Conservation (phyloP, 2,888 invertebrate genomes). For the Marronus borbonicus region DNA sequence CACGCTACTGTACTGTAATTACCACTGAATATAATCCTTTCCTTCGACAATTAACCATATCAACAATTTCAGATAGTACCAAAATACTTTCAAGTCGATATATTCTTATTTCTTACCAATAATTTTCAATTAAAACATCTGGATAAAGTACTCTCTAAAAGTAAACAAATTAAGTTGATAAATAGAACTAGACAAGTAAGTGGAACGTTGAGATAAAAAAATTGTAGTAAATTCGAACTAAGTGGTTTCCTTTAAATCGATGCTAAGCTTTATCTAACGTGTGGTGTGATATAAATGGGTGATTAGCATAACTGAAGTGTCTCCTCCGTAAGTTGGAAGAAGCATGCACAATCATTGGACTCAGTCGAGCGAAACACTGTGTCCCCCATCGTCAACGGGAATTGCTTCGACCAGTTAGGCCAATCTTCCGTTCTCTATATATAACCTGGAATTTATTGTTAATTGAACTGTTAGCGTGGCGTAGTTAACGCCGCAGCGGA, state of each 20-base stretch:
- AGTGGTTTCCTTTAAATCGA: neutral
- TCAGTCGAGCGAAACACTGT: constrained; percentile 58
- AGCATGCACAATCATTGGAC: constrained; percentile 55
- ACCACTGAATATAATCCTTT: too few relatives aligned
- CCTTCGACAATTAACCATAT: too few relatives aligned
- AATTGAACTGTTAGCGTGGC: constrained; percentile 48
- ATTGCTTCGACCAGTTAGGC: constrained; percentile 43
- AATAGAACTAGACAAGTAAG: too few relatives aligned
- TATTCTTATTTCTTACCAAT: too few relatives aligned
- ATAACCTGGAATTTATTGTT: constrained; percentile 50
- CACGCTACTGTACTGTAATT: too few relatives aligned
- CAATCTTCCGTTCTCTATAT: constrained; percentile 37
- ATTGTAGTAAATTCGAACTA: too few relatives aligned
- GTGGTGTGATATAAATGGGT: constrained; percentile 46
- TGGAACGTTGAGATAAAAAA: too few relatives aligned
- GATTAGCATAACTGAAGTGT: constrained; percentile 56
- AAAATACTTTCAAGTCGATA: too few relatives aligned
- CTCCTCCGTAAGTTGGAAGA: constrained; percentile 43
- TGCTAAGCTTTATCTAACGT: constrained; percentile 21
- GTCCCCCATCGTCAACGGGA: constrained; percentile 48
- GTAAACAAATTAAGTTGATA: too few relatives aligned
- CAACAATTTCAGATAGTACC: too few relatives aligned
- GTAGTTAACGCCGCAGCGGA: constrained; percentile 29
- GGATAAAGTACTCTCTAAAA: too few relatives aligned
- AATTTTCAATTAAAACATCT: too few relatives aligned